These are phyloP conservation scores for Sebastes taczanowskii DNA, from an alignment of 2,797 vertebrate genomes.

Conservation along the genomic window DNA sequence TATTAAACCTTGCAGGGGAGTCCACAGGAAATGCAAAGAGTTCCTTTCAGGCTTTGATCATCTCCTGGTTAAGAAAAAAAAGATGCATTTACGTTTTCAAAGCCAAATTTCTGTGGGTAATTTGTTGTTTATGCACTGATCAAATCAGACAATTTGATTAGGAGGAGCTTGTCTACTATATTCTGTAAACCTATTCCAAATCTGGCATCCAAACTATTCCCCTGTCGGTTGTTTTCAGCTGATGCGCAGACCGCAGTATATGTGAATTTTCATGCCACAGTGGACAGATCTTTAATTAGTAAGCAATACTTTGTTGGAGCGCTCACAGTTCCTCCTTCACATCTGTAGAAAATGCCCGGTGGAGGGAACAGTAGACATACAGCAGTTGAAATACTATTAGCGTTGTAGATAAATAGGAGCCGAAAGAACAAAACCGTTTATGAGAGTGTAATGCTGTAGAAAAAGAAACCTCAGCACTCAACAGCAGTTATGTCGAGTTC, in stretches of 20 bases:
- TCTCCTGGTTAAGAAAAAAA: constrained; percentile 25
- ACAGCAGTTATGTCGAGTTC: constrained; percentile 33
- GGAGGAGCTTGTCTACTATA: constrained; percentile 43
- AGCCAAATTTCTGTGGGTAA: constrained; percentile 46
- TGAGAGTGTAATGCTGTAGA: constrained; percentile 37
- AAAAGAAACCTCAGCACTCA: constrained; percentile 45
- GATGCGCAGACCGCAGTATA: constrained; percentile 46
- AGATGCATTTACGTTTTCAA: constrained; percentile 51
- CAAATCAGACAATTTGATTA: constrained; percentile 65
- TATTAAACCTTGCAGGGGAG: constrained; percentile 51
- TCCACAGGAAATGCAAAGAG: constrained; percentile 48
- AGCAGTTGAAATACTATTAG: constrained; percentile 58
- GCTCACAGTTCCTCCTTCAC: constrained; percentile 53
- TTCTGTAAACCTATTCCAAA: constrained; percentile 62
- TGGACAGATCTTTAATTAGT: constrained; percentile 74
- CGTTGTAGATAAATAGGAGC: constrained; percentile 51
- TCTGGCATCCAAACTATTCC: constrained; percentile 48
- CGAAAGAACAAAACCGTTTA: constrained; percentile 48
- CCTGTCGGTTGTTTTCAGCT: constrained; percentile 60
- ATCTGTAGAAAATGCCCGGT: constrained; percentile 58
- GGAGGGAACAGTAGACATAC: constrained; percentile 46
- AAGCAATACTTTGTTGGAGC: constrained; percentile 67
- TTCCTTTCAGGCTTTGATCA: constrained; percentile 50
- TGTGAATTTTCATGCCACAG: constrained; percentile 60
- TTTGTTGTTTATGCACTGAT: constrained; percentile 63